These are phyloP conservation scores for Diadema setosum DNA, from an alignment of 35 echinoderm and acorn worm species.

Conservation along the genomic window DNA sequence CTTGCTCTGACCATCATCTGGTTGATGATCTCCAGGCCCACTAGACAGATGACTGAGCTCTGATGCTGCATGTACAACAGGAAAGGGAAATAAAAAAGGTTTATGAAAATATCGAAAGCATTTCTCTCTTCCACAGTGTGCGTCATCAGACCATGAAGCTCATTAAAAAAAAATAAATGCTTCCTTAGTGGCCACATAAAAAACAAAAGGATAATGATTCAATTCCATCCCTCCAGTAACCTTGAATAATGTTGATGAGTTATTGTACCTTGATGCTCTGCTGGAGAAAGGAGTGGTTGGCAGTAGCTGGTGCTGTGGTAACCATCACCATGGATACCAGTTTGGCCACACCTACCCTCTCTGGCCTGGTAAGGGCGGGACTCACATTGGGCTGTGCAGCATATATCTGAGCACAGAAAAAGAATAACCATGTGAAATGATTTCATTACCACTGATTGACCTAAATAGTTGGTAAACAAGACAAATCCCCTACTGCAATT, in stretches of 20 bases:
- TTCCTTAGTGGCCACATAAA: too few relatives aligned
- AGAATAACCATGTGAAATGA: too few relatives aligned
- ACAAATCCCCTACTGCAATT: too few relatives aligned
- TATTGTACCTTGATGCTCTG: background rate
- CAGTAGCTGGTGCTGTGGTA: background rate
- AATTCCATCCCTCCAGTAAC: too few relatives aligned
- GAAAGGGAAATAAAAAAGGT: background rate
- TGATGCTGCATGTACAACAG: background rate
- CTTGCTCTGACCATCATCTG: background rate
- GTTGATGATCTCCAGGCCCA: background rate
- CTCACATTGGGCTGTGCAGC: background rate
- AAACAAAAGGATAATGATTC: too few relatives aligned
- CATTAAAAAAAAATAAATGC: too few relatives aligned
- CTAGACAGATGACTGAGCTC: background rate
- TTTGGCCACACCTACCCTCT: background rate
- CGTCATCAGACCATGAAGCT: too few relatives aligned
- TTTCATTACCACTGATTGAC: too few relatives aligned
- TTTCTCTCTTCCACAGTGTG: too few relatives aligned
- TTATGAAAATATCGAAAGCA: too few relatives aligned
- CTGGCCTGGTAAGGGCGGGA: background rate
- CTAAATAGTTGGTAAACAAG: too few relatives aligned
- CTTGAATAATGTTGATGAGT: too few relatives aligned
- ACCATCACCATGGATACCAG: conserved; percentile 16
- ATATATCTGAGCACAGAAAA: conserved; percentile 2
- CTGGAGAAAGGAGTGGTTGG: background rate